Evolutionary conservation across 2,888 invertebrate species (phyloP).

Genomic region (Drosophila anceps): DNA sequence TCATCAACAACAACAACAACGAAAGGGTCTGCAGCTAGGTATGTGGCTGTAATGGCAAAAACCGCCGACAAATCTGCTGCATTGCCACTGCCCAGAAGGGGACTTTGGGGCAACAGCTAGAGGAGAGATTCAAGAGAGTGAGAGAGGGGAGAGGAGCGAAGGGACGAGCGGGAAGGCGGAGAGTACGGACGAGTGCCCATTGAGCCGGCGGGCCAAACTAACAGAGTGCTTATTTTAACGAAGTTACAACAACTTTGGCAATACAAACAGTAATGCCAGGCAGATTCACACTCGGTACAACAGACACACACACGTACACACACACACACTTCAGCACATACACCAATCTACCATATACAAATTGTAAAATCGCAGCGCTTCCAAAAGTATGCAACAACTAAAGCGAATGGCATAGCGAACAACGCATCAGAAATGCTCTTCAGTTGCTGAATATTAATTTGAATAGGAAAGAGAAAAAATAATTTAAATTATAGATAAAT

Average conservation of each 20-base stretch:
- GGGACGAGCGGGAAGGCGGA: conserved; percentile 17
- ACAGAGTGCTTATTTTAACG: conserved; percentile 82
- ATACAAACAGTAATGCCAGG: conserved; percentile 80
- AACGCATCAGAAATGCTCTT: conserved; percentile 31
- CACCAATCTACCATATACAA: conserved; percentile 45
- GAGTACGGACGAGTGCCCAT: conserved; percentile 52
- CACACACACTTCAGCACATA: conserved; percentile 21
- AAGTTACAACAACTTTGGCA: conserved; percentile 80
- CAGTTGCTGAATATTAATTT: neutral
- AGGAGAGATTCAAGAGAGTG: neutral
- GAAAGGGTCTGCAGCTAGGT: conserved; percentile 15
- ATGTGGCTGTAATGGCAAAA: conserved; percentile 73
- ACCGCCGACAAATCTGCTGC: conserved; percentile 80
- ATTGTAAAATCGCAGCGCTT: conserved; percentile 57
- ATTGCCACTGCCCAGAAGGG: conserved; percentile 55
- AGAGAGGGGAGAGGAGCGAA: neutral
- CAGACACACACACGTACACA: conserved; percentile 43
- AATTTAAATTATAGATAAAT: neutral
- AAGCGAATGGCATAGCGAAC: neutral
- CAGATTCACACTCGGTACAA: conserved; percentile 78
- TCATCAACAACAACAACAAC: conserved; percentile 15
- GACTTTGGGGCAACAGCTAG: conserved; percentile 20
- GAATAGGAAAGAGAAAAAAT: neutral
- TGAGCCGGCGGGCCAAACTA: conserved; percentile 77
- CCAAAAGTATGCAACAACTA: conserved; percentile 69